Conservation (phyloP, 2,888 invertebrate species). For the Fragum whitleyi region DNA sequence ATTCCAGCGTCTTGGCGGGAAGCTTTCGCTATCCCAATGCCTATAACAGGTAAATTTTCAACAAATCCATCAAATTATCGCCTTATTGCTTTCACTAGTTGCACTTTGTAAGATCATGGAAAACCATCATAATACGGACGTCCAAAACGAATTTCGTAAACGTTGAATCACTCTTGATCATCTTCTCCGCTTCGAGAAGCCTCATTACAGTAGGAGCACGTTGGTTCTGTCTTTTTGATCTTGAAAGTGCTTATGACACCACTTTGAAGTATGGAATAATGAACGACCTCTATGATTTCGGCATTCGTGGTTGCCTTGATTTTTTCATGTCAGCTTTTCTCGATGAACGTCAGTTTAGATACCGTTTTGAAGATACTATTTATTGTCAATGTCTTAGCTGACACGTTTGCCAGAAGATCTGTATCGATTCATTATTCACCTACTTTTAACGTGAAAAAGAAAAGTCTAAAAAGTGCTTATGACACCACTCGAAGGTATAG, state of each 20-base stretch:
- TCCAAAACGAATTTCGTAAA: slow-evolving; percentile 61
- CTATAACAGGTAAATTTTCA: slow-evolving; percentile 58
- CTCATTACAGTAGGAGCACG: slow-evolving; percentile 60
- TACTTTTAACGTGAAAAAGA: too few species aligned
- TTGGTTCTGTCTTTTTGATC: slow-evolving; percentile 61
- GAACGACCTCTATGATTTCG: slow-evolving; percentile 39
- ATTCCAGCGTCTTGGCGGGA: too few species aligned
- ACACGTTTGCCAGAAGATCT: too few species aligned
- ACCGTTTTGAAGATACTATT: slow-evolving; percentile 2
- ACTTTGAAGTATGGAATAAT: slow-evolving; percentile 47
- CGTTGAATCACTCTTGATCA: slow-evolving; percentile 49
- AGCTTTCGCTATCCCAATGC: slow-evolving; percentile 57
- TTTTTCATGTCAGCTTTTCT: slow-evolving; percentile 18
- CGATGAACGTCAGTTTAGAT: slow-evolving; percentile 13
- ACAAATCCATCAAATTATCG: too few species aligned
- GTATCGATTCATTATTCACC: too few species aligned
- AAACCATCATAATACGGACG: slow-evolving; percentile 45
- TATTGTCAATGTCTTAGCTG: too few species aligned
- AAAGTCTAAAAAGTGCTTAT: too few species aligned
- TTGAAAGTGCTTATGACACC: slow-evolving; percentile 45
- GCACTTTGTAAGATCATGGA: slow-evolving; percentile 73
- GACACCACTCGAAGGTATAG: too few species aligned
- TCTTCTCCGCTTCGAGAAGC: slow-evolving; percentile 55
- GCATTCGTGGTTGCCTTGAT: background rate
- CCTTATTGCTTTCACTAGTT: too few species aligned